phyloP scores from a whole-genome alignment of 2,797 vertebrate genomes.

The Sebastiscus tertius region DNA sequence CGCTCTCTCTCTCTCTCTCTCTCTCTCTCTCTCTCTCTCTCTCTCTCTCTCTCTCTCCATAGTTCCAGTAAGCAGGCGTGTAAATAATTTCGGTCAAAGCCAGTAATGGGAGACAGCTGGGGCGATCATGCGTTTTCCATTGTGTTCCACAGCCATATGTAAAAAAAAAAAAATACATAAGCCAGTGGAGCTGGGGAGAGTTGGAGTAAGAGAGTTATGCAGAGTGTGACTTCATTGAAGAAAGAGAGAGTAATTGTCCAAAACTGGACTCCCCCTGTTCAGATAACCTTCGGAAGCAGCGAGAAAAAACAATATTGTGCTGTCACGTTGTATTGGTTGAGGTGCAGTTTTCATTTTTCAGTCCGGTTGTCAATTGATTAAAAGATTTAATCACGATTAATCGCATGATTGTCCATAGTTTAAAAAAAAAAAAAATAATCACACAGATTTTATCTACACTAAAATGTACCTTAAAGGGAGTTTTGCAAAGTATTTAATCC shows the following conservation, averaged over 20 bases:
- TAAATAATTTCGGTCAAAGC: conserved; percentile 78
- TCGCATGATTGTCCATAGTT: too few species aligned
- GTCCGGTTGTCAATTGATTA: neutral
- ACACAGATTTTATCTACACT: too few species aligned
- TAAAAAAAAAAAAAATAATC: too few species aligned
- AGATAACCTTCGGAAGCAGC: conserved; percentile 11
- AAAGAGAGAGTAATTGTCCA: conserved; percentile 43
- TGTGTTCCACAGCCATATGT: conserved; percentile 69
- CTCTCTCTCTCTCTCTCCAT: conserved; percentile 32
- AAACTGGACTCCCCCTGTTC: conserved; percentile 22
- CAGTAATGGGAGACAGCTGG: conserved; percentile 85
- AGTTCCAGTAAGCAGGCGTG: conserved; percentile 81
- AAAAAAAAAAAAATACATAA: conserved; percentile 33
- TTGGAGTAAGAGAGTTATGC: conserved; percentile 49
- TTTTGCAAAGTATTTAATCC: too few species aligned
- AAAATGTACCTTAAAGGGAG: too few species aligned
- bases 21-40: too few species aligned
- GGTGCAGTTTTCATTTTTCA: neutral
- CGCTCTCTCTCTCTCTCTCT: conserved; percentile 6
- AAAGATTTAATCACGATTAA: too few species aligned
- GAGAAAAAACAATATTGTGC: neutral
- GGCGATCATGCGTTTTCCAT: conserved; percentile 82
- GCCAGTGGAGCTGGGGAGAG: conserved; percentile 41
- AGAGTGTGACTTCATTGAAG: conserved; percentile 67
- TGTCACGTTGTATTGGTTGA: neutral